These are phyloP conservation scores for Peromyscus nudipes DNA, from an alignment of 2,797 vertebrate genomes.

Conservation along the genomic window DNA sequence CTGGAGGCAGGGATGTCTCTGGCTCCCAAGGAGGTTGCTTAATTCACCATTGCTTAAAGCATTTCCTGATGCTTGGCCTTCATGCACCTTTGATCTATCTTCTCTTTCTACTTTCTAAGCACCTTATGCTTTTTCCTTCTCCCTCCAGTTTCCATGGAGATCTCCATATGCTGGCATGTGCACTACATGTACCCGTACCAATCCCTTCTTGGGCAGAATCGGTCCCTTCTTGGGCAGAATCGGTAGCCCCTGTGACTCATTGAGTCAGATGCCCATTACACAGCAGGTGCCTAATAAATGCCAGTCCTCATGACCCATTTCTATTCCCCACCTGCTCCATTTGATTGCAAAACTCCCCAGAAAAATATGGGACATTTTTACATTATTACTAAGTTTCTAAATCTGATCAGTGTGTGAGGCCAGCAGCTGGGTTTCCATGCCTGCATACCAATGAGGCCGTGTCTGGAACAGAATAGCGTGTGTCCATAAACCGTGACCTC, in stretches of 20 bases:
- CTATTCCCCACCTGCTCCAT: constrained; percentile 35
- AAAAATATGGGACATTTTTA: constrained; percentile 11
- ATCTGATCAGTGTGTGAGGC: constrained; percentile 54
- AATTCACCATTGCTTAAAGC: neutral
- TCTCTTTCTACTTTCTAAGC: constrained; percentile 9
- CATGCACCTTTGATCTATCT: neutral
- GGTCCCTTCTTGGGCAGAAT: neutral
- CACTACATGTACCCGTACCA: neutral
- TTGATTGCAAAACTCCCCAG: neutral
- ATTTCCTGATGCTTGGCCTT: neutral
- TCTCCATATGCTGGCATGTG: neutral
- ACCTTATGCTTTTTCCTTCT: neutral
- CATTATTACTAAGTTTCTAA: constrained; percentile 58
- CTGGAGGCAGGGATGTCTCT: neutral
- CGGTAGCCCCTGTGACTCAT: neutral
- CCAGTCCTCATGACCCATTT: neutral
- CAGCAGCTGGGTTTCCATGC: constrained; percentile 49
- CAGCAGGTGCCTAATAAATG: constrained; percentile 46
- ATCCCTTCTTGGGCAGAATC: neutral
- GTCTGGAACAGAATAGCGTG: constrained; percentile 64
- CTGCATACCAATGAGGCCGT: constrained; percentile 65
- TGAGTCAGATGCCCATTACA: neutral
- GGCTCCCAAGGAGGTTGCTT: neutral
- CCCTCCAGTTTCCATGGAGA: constrained; percentile 22
- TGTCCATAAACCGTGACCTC: constrained; percentile 78